Percentiles rank a stretch among this genome's conserved stretches.
These are phyloP conservation scores for Aix galericulata DNA, from an alignment of 2,113 vertebrate species.

Conservation along the genomic window DNA sequence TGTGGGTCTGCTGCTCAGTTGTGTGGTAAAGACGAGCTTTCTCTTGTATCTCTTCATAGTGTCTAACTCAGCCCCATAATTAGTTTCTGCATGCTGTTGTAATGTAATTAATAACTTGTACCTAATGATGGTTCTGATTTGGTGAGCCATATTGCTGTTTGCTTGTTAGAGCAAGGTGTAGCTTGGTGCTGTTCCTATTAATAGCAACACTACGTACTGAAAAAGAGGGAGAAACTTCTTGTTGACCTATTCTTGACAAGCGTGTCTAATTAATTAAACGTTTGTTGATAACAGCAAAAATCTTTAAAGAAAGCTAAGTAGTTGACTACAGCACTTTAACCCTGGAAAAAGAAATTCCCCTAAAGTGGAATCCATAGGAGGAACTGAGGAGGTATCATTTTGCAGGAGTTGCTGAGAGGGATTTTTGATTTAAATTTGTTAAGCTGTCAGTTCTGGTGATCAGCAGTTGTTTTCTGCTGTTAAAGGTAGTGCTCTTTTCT, in stretches of 20 bases:
- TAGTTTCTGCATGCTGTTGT: background rate
- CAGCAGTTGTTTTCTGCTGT: background rate
- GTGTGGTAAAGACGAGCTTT: background rate
- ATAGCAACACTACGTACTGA: background rate
- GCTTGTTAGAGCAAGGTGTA: background rate
- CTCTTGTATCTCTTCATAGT: background rate
- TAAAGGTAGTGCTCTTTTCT: background rate
- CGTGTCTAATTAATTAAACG: background rate
- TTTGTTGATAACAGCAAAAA: background rate
- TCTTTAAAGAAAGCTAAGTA: background rate
- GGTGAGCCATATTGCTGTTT: background rate
- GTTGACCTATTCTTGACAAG: constrained; percentile 10
- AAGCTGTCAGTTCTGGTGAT: background rate
- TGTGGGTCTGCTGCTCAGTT: background rate
- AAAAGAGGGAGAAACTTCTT: background rate
- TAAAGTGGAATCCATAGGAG: background rate
- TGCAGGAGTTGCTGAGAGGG: background rate
- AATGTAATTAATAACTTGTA: background rate
- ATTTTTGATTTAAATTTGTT: background rate
- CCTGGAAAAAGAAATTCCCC: too few species aligned
- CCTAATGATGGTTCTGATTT: background rate
- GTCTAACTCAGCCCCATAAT: background rate
- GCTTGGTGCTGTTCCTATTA: background rate
- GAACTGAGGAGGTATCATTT: background rate
- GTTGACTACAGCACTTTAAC: background rate